Percentiles rank a stretch among this genome's conserved stretches.
phyloP scores from a whole-genome alignment of 2,888 invertebrate genomes.

The Iselma pallidipennis region DNA sequence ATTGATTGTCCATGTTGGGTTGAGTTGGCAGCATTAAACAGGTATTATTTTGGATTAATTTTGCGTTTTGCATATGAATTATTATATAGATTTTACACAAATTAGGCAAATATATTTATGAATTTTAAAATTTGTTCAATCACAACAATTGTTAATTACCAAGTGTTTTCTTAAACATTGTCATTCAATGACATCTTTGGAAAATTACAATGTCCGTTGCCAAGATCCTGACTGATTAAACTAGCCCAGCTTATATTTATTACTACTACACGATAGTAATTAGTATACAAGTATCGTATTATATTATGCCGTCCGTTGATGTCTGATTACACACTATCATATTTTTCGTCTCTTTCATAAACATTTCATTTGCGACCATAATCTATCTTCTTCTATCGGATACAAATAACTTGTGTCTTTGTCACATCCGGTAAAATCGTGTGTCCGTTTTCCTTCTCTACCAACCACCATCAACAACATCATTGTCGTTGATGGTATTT shows the following conservation, averaged over 20 bases:
- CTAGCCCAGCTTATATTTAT: conserved; percentile 25
- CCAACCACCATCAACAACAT: conserved; percentile 7
- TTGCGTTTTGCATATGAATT: conserved; percentile 4
- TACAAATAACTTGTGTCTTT: conserved; percentile 55
- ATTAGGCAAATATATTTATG: no score
- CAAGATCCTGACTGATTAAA: conserved; percentile 21
- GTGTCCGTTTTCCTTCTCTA: conserved; percentile 38
- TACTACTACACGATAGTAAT: conserved; percentile 31
- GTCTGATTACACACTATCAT: conserved; percentile 57
- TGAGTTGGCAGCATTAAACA: conserved; percentile 1
- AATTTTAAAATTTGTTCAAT: no score
- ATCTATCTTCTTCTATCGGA: conserved; percentile 52
- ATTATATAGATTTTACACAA: no score
- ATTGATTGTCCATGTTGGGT: conserved; percentile 5
- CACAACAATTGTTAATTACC: background rate
- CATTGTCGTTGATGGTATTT: background rate
- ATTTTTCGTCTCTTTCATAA: conserved; percentile 52
- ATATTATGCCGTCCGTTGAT: conserved; percentile 52
- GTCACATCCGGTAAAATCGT: conserved; percentile 55
- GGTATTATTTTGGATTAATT: background rate
- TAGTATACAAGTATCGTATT: conserved; percentile 51
- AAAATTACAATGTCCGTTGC: background rate
- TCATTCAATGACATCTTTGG: background rate
- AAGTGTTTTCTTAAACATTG: background rate
- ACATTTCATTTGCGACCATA: conserved; percentile 29